Base-by-base conservation (phyloP, 2,797 vertebrate genomes). In the Anomalospiza imberbis region DNA sequence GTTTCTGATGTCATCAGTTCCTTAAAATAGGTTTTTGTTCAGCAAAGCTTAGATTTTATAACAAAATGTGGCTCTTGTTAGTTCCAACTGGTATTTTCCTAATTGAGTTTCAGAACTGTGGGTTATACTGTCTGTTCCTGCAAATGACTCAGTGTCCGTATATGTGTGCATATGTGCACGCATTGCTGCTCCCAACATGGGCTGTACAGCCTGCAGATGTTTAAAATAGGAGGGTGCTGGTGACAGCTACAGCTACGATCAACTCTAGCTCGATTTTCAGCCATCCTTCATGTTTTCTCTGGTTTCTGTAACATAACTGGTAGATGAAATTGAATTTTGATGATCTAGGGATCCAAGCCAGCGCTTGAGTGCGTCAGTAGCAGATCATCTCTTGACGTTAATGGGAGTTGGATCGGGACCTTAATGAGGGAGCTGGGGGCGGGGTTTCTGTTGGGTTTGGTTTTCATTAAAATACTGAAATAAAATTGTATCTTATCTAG, bases 31-130 rank as follows among this genome's bases (percentile, higher is more conserved):
- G 70, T 96, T 92, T 92, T 93, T 93, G 34, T 94, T 71, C 57
- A 45, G 54, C 84, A 85, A 58, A 94, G 88, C 78, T 83, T 71
- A 62, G 42, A 21, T 90, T 95, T 93, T 94, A 72, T 82, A 93
- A 91, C 74, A 87, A 94, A 97, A 95, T 93, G 55, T 94, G 95
- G 57, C 80, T 94, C 91, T 93, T 66, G 57, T 94, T 95, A 93
- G 83, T 91, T 93, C 83, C 93, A 91, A 68, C 63, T 90, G 70
- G 85, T 94, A 94, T 94, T 97, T 97, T 96, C 95, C 93, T 96
- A 96, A 87, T n/a, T 50, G 72, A 85, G 63, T 94, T 96, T 94
- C 83, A 85, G 77, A 94, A 34, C 77, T 78, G 79, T 93, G 96
- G 95, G 80, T 94, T 93, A 38, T 48, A 2, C 71, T 90, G 93